Base-by-base conservation (phyloP, 1,140 invertebrate species). In the Eumaeus atala region DNA sequence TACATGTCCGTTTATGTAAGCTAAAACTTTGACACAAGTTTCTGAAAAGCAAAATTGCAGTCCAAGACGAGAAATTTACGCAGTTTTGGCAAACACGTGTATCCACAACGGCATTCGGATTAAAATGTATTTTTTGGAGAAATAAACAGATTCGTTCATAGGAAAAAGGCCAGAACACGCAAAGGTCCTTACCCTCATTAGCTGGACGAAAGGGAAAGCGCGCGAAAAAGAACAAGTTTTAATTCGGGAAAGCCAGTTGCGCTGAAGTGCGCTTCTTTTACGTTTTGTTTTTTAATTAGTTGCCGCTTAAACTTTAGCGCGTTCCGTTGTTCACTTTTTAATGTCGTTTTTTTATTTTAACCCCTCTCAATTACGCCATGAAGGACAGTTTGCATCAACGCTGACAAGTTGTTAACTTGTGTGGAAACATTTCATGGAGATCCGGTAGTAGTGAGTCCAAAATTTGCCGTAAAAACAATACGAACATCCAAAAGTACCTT, bases 271-370 rank as follows among this genome's bases (percentile, higher is more conserved):
- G 61, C 60, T 67, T 66, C 59, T 70, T 67, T 80, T 73, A 60
- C 61, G 67, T 77, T 80, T 83, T 83, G 72, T 80, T 77, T 84
- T 77, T 80, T 78, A 81, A 81, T 81, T 81, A 81, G 77, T 81
- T 77, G 74, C 72, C 77, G 73, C 70, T 81, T 84, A 77, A 81
- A 79, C 69, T 79, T 78, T 74, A 74, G 68, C 70, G 67, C 70
- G 66, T 76, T 74, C 66, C 66, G 64, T 66, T 72, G 71, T 71
- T 70, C 68, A 67, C 62, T 73, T 76, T 73, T 73, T 70, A 66
- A 71, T 71, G 59, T 64, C 66, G 61, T 70, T 72, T 74, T 28
- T 75, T 67, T 66, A 64, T 67, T 72, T 65, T 67, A 63, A 61
- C 68, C 64, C 65, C 58, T 70, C 66, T 62, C 64, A 66, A 70